phyloP scores from a whole-genome alignment of 2,113 vertebrate species.

The Lasiurus borealis region DNA sequence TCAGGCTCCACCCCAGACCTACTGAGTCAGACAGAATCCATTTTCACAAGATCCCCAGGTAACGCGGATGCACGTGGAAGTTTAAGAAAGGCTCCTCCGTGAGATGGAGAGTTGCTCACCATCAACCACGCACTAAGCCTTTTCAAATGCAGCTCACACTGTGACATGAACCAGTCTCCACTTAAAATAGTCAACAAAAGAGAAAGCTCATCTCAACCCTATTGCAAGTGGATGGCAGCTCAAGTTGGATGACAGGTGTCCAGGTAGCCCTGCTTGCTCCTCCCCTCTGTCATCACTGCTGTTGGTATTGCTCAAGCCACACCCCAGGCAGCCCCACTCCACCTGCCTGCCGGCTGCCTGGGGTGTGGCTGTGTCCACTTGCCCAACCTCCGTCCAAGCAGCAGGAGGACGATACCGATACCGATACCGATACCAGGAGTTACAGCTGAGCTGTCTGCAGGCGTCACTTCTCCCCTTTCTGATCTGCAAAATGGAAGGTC shows the following conservation, averaged over 20 bases:
- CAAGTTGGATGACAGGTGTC: background rate
- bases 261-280: background rate
- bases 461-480: background rate
- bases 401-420: background rate
- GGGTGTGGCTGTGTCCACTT: background rate
- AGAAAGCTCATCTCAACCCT: background rate
- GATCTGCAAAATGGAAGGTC: too few species aligned
- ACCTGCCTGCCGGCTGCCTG: too few species aligned
- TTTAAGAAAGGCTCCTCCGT: background rate
- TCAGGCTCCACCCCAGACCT: too few species aligned
- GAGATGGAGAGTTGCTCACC: background rate
- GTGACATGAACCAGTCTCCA: background rate
- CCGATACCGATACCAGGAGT: accelerated
- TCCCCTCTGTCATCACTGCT: background rate
- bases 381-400: too few species aligned
- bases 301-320: background rate
- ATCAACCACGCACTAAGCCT: background rate
- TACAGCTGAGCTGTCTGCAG: background rate
- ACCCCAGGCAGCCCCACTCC: background rate
- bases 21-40: too few species aligned
- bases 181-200: background rate
- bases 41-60: too few species aligned
- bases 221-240: background rate
- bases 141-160: background rate
- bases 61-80: background rate